Percentiles rank a stretch among this genome's conserved stretches.
phyloP scores from a whole-genome alignment of 2,113 vertebrate genomes.

The Xiphias gladius region DNA sequence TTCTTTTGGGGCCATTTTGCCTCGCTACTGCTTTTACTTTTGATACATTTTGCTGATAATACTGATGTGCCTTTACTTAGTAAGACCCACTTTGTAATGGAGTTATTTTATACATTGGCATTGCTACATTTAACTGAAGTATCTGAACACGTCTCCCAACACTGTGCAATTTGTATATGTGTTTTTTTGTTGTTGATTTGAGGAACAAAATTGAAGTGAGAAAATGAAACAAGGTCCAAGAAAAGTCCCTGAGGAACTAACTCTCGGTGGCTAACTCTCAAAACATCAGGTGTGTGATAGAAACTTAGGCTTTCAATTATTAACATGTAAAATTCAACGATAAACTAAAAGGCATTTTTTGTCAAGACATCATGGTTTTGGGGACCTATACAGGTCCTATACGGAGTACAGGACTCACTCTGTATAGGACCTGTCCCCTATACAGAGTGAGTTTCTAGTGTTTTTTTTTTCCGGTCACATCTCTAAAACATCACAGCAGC shows the following conservation, averaged over 20 bases:
- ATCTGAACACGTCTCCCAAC: background rate
- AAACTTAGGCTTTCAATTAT: background rate
- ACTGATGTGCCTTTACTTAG: too few relatives aligned
- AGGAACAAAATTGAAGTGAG: background rate
- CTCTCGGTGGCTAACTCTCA: background rate
- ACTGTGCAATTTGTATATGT: too few relatives aligned
- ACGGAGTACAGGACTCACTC: too few relatives aligned
- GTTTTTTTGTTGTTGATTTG: background rate
- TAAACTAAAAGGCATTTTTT: background rate
- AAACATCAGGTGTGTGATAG: background rate
- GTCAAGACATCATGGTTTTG: background rate
- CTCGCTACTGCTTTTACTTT: too few relatives aligned
- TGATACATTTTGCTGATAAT: too few relatives aligned
- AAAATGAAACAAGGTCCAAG: background rate
- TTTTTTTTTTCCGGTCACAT: conserved; percentile 8
- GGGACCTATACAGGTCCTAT: too few relatives aligned
- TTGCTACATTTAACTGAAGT: too few relatives aligned
- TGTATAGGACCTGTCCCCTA: too few relatives aligned
- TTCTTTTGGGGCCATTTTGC: too few relatives aligned
- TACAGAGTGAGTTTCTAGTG: too few relatives aligned
- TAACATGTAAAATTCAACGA: conserved; percentile 10
- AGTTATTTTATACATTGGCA: too few relatives aligned
- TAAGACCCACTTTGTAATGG: too few relatives aligned
- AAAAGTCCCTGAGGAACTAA: background rate
- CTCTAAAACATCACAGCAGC: background rate